Evolutionary conservation across 2,888 invertebrate genomes (phyloP), one percentile per base, ranked within the genome.

Genomic region (Criorhina ranunculi): DNA sequence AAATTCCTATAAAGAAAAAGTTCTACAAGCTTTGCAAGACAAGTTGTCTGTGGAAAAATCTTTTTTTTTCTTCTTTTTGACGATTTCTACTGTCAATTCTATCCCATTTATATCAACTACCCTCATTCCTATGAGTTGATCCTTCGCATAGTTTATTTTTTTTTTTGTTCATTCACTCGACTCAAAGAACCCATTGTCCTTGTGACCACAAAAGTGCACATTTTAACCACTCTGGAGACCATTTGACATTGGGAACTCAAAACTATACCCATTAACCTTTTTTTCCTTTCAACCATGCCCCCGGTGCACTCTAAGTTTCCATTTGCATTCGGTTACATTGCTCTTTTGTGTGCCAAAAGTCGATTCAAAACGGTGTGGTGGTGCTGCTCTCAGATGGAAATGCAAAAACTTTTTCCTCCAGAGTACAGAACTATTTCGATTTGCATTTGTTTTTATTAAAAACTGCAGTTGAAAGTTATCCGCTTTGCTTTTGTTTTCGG

Each of bases 391-490:
- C 8, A 42, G 11, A 37, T 46, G 59, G 8, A 80, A 80, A 75
- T 69, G 62, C 62, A 66, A 66, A 80, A 76, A 82, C 76, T 76
- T 81, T 70, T 55, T 40, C 49, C 49, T 69, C 55, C 46, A 51
- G 60, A 42, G 53, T 62, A 12, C 15, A 55, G 53, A 72, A 59
- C 73, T 67, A 62, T 69, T 75, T 55, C 76, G 81, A 82, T 82
- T 82, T 82, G 76, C 81, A 82, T 82, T 82, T 76, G 70, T 82
- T 82, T 81, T 82, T 19, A 33, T 55, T 9, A 70, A 70, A 66
- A 82, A 70, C 75, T 77, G 70, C 81, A 76, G 59, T 76, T 66
- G 81, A 76, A 82, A 82, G 76, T 82, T 82, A 70, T 66, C 40
- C 64, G 64, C 53, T 76, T 70, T 82, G 70, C 59, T 82, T 76